A percentile compares a stretch with the other conserved stretches of the same genome.
Conservation (phyloP, 1,140 invertebrate genomes). For the Condylostylus longicornis region DNA sequence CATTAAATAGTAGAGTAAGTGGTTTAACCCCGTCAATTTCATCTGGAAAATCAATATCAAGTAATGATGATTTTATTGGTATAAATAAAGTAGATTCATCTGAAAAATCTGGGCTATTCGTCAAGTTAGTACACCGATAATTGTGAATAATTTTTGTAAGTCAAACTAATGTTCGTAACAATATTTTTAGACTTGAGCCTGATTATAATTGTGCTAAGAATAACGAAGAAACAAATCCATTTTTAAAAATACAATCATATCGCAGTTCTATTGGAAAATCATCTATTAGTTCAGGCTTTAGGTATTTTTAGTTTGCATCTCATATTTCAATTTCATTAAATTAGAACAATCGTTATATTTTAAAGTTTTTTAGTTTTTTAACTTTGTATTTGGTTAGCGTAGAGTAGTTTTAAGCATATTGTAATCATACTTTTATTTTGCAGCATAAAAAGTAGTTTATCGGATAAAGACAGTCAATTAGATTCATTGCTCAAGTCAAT, state of each 20-base stretch:
- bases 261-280: conserved; percentile 31
- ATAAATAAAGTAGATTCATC: conserved; percentile 29
- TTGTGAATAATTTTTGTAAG: neutral
- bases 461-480: conserved; percentile 38
- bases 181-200: conserved; percentile 18
- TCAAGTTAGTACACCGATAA: conserved; percentile 18
- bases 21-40: no score
- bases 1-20: no score
- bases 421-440: conserved; percentile 18
- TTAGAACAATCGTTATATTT: neutral
- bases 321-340: neutral
- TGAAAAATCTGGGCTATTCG: conserved; percentile 26
- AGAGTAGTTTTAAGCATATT: neutral
- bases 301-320: conserved; percentile 11
- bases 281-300: conserved; percentile 30
- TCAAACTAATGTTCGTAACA: neutral
- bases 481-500: conserved; percentile 41
- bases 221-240: conserved; percentile 30
- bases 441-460: conserved; percentile 36
- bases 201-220: conserved; percentile 25
- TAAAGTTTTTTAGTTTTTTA: neutral
- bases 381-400: neutral
- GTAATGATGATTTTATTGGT: conserved; percentile 24
- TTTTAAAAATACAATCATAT: conserved; percentile 24
- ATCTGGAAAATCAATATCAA: conserved; percentile 28